Base-by-base conservation (phyloP, 2,797 vertebrate species). In the Acipenser oxyrinchus region DNA sequence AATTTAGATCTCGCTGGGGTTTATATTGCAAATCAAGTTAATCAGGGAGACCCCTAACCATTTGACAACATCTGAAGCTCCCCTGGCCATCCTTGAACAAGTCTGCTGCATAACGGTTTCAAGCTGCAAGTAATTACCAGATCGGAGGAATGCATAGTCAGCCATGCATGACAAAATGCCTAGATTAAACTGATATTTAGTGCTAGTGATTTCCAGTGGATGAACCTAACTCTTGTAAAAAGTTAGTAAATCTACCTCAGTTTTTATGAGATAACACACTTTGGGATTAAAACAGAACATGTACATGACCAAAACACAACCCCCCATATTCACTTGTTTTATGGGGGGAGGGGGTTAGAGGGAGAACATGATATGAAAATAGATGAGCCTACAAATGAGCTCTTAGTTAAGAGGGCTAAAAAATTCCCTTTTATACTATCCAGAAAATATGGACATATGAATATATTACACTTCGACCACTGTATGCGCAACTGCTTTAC, bases 161-260 rank as follows among this genome's bases (percentile, higher is more conserved):
- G 74, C 71, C 68, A 78, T 80, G 75, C 73, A 73, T 70, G 77
- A 74, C 70, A 50, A 48, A 37, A 71, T 73, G 69, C 72, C 66
- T 70, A n/a, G 66, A 73, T 12, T 69, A 15, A 15, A 49, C 62
- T 67, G 71, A 58, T 9, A 58, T 3, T 58, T 72, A 80, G 73
- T 75, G 69, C 62, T 73, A 76, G 74, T 65, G 72, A 75, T 68
- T 70, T 70, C 66, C 67, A 71, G 72, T 76, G 70, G 68, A 70
- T 69, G 78, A 58, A 68, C 81, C 78, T 83, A 75, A 73, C 79
- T 73, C 68, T 49, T 57, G 52, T 51, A 69, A 62, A 65, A 73
- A 68, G 71, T 23, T 52, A 60, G 65, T 65, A n/a, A 65, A 59
- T 57, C 55, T 65, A 63, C 13, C 68, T 49, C 51, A 61, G 11